Evolutionary conservation across 2,888 invertebrate species (phyloP).

Genomic region (Microctonus aethiopoides): DNA sequence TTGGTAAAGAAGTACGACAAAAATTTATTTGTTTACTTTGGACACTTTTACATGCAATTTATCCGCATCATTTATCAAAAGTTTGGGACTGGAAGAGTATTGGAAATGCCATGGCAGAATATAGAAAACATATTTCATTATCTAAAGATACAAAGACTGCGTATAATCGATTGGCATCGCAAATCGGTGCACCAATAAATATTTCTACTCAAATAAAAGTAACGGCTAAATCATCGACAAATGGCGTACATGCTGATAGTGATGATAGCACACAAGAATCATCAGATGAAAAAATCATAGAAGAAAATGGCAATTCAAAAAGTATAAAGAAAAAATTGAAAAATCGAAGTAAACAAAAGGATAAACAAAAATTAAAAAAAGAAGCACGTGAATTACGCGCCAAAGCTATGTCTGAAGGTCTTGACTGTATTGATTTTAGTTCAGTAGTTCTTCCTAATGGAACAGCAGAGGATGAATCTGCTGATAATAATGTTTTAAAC

Average conservation of each 20-base stretch:
- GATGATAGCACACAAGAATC: slow-evolving; percentile 41
- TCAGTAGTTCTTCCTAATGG: slow-evolving; percentile 45
- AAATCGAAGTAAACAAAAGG: slow-evolving; percentile 56
- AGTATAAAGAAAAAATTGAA: slow-evolving; percentile 60
- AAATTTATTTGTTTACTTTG: slow-evolving; percentile 71
- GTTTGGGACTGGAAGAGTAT: slow-evolving; percentile 67
- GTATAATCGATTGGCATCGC: slow-evolving; percentile 67
- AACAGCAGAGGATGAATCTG: slow-evolving; percentile 26
- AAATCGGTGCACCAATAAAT: slow-evolving; percentile 61
- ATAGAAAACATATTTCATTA: slow-evolving; percentile 62
- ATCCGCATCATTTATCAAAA: slow-evolving; percentile 54
- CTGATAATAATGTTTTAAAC: slow-evolving; percentile 43
- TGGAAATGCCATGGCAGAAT: slow-evolving; percentile 60
- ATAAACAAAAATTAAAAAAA: slow-evolving; percentile 68
- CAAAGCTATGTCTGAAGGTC: slow-evolving; percentile 67
- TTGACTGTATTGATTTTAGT: slow-evolving; percentile 62
- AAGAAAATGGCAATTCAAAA: slow-evolving; percentile 42
- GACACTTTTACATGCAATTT: slow-evolving; percentile 68
- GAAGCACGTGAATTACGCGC: slow-evolving; percentile 67
- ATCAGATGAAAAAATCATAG: slow-evolving; percentile 41
- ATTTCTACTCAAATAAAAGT: slow-evolving; percentile 40
- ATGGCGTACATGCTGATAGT: slow-evolving; percentile 47
- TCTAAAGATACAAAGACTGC: slow-evolving; percentile 67
- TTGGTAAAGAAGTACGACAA: slow-evolving; percentile 68
- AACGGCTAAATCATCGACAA: slow-evolving; percentile 49